These are phyloP conservation scores for Asarcornis scutulata DNA, from an alignment of 2,113 vertebrate species.

Conservation along the genomic window DNA sequence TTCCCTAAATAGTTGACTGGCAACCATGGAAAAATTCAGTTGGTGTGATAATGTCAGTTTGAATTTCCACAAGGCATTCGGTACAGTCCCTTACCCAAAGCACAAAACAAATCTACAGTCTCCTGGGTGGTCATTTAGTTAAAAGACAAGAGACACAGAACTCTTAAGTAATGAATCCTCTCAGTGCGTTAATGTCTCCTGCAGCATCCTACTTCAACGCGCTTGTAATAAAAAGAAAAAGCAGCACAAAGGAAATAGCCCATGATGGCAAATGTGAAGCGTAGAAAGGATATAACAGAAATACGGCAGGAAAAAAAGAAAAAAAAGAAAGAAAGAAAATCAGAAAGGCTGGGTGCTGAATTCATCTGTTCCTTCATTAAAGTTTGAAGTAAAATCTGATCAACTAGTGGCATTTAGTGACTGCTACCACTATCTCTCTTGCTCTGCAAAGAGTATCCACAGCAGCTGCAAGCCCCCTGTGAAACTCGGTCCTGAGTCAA, in stretches of 20 bases:
- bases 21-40: neutral
- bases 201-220: rapidly evolving
- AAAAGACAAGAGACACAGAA: neutral
- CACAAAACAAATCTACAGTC: neutral
- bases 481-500: neutral
- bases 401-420: neutral
- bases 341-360: neutral
- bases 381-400: neutral
- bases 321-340: neutral
- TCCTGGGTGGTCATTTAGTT: neutral
- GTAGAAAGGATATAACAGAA: neutral
- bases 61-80: neutral
- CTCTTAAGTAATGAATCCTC: rapidly evolving
- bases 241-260: too few relatives aligned
- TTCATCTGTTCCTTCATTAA: neutral
- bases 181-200: rapidly evolving
- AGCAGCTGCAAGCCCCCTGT: neutral
- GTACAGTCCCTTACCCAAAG: neutral
- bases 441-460: neutral
- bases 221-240: rapidly evolving
- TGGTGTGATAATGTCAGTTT: rapidly evolving
- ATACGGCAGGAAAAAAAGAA: neutral
- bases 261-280: rapidly evolving
- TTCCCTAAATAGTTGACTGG: neutral
- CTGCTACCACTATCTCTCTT: rapidly evolving